Base-by-base conservation (phyloP, 2,888 invertebrate genomes). In the Apodemia mormo region DNA sequence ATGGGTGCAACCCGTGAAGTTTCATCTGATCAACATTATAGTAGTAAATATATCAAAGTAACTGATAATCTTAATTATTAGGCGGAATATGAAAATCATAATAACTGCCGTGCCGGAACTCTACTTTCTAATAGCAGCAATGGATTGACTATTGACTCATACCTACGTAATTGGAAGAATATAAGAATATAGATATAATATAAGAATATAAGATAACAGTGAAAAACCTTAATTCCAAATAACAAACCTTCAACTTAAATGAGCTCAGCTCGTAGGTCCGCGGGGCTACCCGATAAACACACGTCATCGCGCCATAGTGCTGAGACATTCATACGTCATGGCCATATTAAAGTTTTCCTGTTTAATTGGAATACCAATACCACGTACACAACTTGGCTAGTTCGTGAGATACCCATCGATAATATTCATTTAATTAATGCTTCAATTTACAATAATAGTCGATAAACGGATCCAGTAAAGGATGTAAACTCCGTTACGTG, bases 391-490 rank as follows among this genome's bases (percentile, higher is more conserved):
- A 29, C 30, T 30, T 58, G 12, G 12, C 14, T 33, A 33, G 30
- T 61, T 61, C 61, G 61, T 61, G 61, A 61, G 33, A 61, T 12
- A 33, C 33, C 61, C 61, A 33, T 61, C 29, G 61, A 22, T 54
- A 58, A 10, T 12, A 61, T 61, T 33, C 12, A 33, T 9, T n/a
- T 22, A 52, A 52, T 52, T 22, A 22, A 7, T 54, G 22, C 54
- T 12, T 33, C 30, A 14, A 14, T 61, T 61, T 33, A 33, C 14
- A 61, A 33, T 61, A 61, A 61, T 7, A 61, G 14, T 61, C 12
- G 29, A 33, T 61, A 61, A 61, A 61, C 61, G 61, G 61, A 61
- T 61, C 61, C 14, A 1, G 7, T 61, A 61, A 61, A 61, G 61
- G 61, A 61, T 61, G 33, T 61, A 14, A 61, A 61, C 33, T 61